Evolutionary conservation across 92 coral and sea anemone genomes (phyloP), one percentile per base, ranked within the genome.

Genomic region (Anthopleura xanthogrammica): DNA sequence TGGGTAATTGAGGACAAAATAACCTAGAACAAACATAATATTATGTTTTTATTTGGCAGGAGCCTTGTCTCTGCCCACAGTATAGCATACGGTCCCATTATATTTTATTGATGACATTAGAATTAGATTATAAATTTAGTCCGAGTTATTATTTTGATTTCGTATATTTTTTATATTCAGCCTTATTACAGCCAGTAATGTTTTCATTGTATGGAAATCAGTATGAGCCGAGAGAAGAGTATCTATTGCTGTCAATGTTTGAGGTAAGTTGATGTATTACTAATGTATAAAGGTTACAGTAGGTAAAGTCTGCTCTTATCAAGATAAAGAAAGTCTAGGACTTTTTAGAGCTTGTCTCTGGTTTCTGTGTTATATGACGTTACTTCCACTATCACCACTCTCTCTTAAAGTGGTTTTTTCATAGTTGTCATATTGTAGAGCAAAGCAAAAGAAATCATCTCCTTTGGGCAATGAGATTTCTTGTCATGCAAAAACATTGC

Each of bases 191-290:
- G 76, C 97, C 99, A 42, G 99, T 94, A n/a, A 72, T 96, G 95
- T 96, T 96, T 79, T 94, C 99, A 17, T 81, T 96, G 10, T 96
- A 96, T 87, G 99, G 99, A 13, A 90, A 94, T 72, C 99, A 96
- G 76, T 96, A 94, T 86, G 99, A 96, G 75, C 83, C 92, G 42
- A 83, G 99, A 39, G 99, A 96, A 79, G 99, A 96, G 71, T 92
- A 96, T 77, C 87, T 96, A 71, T 77, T 96, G 41, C 95, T 96
- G 17, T 92, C 96, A 24, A 94, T 96, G 99, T 96, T 96, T 86
- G 98, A 96, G 98, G 99, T 96, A 82, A 60, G 36, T 66, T 24
- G 16, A 7, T 23, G 50, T 46, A 46, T 0, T 43, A 46, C 50
- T 46, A 5, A 46, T 46, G 36, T 29, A 29, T 0, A 29, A 29